Evolutionary conservation across 2,888 invertebrate genomes (phyloP).

Genomic region (Diaphora mendica): DNA sequence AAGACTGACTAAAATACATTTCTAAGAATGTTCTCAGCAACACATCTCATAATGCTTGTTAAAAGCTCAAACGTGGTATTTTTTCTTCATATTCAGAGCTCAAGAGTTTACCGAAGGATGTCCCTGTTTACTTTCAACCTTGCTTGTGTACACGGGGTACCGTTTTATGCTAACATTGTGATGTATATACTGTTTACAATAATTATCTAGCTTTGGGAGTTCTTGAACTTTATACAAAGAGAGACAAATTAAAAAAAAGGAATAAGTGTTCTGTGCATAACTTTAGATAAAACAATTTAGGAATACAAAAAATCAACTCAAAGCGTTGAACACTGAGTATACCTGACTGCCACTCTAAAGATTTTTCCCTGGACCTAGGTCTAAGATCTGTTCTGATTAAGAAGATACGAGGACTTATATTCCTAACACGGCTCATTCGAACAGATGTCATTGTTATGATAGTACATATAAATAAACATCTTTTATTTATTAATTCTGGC

Average conservation of each 20-base stretch:
- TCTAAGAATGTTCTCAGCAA: conserved; percentile 12
- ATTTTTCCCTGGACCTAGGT: not conserved
- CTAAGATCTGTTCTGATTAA: not conserved
- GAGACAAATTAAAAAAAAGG: not conserved
- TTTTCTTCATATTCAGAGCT: conserved; percentile 26
- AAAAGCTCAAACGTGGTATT: conserved; percentile 16
- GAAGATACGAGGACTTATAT: not conserved
- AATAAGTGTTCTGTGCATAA: not conserved
- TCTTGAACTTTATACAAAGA: not conserved
- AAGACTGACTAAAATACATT: not conserved
- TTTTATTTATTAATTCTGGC: not conserved
- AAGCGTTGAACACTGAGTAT: not conserved
- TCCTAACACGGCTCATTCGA: too few species aligned
- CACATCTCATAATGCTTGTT: conserved; percentile 14
- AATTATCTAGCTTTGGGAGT: not conserved
- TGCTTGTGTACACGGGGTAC: conserved; percentile 36
- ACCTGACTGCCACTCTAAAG: too few species aligned
- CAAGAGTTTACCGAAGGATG: conserved; percentile 37
- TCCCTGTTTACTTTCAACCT: conserved; percentile 42
- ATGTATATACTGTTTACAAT: conserved; percentile 11
- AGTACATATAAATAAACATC: too few species aligned
- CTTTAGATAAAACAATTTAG: not conserved
- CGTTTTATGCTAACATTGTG: conserved; percentile 25
- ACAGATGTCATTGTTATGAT: too few species aligned
- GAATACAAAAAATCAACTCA: not conserved